Evolutionary conservation across 2,113 vertebrate genomes (phyloP).

Genomic region (Silurus asotus): DNA sequence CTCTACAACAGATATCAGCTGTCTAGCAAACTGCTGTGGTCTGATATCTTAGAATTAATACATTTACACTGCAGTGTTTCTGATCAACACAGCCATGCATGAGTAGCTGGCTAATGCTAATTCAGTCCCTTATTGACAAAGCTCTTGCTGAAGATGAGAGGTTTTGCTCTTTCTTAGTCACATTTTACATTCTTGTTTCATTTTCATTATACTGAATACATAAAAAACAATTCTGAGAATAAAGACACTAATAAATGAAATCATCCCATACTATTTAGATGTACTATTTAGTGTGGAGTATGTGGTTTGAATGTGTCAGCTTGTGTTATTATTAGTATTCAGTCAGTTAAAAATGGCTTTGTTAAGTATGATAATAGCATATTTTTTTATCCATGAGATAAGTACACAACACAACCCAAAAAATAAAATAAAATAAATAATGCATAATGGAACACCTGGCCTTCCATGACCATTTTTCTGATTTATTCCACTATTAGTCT

Average conservation of each 20-base stretch:
- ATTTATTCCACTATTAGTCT: conserved; percentile 59
- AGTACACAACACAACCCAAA: neutral
- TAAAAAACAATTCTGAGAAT: neutral
- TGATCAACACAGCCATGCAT: neutral
- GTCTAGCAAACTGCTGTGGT: neutral
- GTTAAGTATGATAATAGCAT: neutral
- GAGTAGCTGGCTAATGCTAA: neutral
- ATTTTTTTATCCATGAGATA: neutral
- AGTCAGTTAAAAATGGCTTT: neutral
- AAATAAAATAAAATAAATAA: no score
- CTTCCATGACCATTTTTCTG: neutral
- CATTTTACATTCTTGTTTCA: neutral
- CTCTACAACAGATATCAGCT: neutral
- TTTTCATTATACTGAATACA: neutral
- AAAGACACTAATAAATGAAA: neutral
- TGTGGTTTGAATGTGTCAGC: neutral
- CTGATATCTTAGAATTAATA: neutral
- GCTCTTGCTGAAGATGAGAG: neutral
- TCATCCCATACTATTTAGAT: neutral
- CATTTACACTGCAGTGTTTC: neutral
- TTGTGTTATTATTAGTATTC: neutral
- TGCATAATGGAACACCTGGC: neutral
- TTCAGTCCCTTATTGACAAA: neutral
- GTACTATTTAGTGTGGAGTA: neutral
- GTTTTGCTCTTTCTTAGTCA: neutral